Evolutionary conservation across 2,113 vertebrate genomes (phyloP).

Genomic region (Brachionichthys hirsutus): DNA sequence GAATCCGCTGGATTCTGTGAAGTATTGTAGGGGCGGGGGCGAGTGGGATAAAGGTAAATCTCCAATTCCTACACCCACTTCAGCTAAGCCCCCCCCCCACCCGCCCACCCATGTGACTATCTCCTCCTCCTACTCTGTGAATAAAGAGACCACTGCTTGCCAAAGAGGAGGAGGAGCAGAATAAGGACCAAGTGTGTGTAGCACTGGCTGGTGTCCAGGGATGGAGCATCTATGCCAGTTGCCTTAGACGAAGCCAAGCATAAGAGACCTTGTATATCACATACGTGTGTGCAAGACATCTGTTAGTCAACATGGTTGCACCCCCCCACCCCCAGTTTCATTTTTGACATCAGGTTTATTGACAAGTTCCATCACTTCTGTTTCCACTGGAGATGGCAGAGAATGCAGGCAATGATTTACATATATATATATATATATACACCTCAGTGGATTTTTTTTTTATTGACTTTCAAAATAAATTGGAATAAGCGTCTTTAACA

Average conservation of each 20-base stretch:
- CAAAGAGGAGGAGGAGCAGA: conserved; percentile 60
- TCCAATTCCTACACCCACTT: conserved; percentile 26
- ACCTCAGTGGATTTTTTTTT: too few species aligned
- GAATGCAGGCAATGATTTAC: too few species aligned
- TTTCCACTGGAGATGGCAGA: conserved; percentile 52
- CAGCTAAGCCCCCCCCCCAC: conserved; percentile 36
- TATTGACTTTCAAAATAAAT: too few species aligned
- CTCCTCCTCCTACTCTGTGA: conserved; percentile 42
- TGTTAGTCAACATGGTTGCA: conserved; percentile 60
- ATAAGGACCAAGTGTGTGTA: conserved; percentile 63
- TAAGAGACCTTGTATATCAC: conserved; percentile 64
- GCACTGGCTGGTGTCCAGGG: conserved; percentile 65
- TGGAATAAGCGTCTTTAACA: too few species aligned
- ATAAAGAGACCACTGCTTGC: conserved; percentile 50
- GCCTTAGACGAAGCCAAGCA: conserved; percentile 63
- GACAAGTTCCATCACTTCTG: conserved; percentile 40
- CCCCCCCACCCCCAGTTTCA: conserved; percentile 27
- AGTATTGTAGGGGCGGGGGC: conserved; percentile 7
- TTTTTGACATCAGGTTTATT: conserved; percentile 65
- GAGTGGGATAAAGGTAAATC: conserved; percentile 2
- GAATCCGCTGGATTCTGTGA: conserved; percentile 46
- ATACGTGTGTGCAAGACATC: conserved; percentile 63
- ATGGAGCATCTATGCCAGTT: conserved; percentile 56
- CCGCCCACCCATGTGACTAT: conserved; percentile 40
- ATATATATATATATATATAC: too few species aligned